Evolutionary conservation across 2,888 invertebrate species (phyloP), one percentile per base, ranked within the genome.

Genomic region (Apamea monoglypha): DNA sequence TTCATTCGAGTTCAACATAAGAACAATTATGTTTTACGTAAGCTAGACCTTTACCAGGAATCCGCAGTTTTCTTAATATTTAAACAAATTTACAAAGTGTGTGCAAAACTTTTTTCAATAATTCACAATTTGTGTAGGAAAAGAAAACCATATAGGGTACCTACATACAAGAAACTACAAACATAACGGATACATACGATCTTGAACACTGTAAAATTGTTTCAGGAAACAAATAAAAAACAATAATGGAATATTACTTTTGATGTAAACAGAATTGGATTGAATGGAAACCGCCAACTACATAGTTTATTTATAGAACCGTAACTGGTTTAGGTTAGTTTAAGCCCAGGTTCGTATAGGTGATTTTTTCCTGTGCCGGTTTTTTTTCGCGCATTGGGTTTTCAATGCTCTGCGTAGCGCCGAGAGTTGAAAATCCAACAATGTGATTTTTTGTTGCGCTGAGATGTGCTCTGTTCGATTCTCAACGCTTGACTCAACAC

Each of bases 201-300:
- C 25, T 32, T 29, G 74, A 77, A 6, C 44, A 36, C 25, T 50
- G 47, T 36, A 36, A 76, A 76, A 76, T 29, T 78, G 59, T 47
- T 68, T 61, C 67, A 59, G 40, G 61, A 50, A 78, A 78, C 25
- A 67, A 67, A 36, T 47, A 14, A 66, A 44, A 74, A 74, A 40
- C 36, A 74, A 29, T 63, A 74, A 63, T 75, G 18, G 47, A 76
- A 67, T 18, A 64, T 73, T 40, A 40, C 21, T 74, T 40, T 53
- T 40, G 25, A 74, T 53, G 5, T 53, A 64, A n/a, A 25, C 53
- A 25, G 29, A 14, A 21, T 44, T 77, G 25, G 32, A 29, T 53
- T 74, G 63, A 67, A 47, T 16, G 36, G 36, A 32, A 66, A 56
- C 0, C 21, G 44, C 32, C 6, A 14, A 53, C 47, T 50, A 44